Evolutionary conservation across 2,797 vertebrate genomes (phyloP), one percentile per base, ranked within the genome.

Genomic region (Cynodonichthys magdalenae): DNA sequence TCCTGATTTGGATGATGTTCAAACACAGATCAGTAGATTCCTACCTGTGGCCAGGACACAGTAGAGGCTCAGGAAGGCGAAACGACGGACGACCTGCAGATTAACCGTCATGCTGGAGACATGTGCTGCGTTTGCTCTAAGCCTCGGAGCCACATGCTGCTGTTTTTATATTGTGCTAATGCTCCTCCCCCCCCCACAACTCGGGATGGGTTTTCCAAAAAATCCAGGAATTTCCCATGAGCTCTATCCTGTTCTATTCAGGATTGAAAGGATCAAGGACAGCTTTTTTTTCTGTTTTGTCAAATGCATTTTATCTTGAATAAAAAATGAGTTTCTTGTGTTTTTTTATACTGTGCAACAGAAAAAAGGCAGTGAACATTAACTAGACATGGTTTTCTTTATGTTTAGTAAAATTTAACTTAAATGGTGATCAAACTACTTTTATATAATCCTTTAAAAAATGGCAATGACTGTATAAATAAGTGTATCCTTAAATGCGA

Each of bases 161-260:
- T 59, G 46, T 44, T 85, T 88, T 39, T 39, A 39, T 39, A 39
- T 39, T 89, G 88, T 86, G 77, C 44, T 15, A 1, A 1, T 6
- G 72, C 80, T 71, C 83, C 87, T 78, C 83, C 85, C 84, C 83
- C 85, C 84, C 67, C 31, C 0, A 27, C 39, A 27, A 15, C 10
- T 41, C 58, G 36, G 41, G 24, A 50, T 75, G 88, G 83, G 82
- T 58, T 88, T 91, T 90, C 84, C 86, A 82, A 75, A 77, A 50
- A 39, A 39, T 39, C 36, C 19, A 81, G 86, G 86, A 90, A 92
- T 84, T 84, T 90, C 87, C 90, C 90, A 80, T 6, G 24, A 1
- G 18, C 46, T 17, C 45, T 53, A 61, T 71, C 71, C 44, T 46
- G 6, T 19, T 20, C 4, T 12, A 4, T 6, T 20, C 19, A 18